A percentile compares a stretch with the other conserved stretches of the same genome.
Conservation (phyloP, 35 echinoderm and acorn worm genomes). For the Heliocidaris erythrogramma region DNA sequence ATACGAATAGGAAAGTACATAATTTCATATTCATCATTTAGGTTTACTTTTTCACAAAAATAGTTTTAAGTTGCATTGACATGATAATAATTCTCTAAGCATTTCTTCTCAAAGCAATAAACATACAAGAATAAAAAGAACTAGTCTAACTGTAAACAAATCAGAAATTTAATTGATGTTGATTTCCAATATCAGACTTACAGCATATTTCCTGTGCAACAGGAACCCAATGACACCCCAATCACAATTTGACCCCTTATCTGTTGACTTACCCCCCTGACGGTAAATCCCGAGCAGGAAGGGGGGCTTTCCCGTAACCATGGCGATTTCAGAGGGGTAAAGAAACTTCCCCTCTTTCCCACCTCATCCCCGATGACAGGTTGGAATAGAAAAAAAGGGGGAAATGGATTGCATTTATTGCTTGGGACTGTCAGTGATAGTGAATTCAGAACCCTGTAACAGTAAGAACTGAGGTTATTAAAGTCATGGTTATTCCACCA, state of each 20-base stretch:
- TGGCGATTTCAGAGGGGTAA: background rate
- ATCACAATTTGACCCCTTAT: constrained; percentile 11
- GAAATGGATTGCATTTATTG: background rate
- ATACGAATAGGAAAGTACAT: background rate
- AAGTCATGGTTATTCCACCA: background rate
- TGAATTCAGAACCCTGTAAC: background rate
- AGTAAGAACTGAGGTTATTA: background rate
- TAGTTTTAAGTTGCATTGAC: background rate
- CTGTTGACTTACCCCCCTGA: background rate
- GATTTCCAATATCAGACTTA: background rate
- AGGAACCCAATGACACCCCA: background rate
- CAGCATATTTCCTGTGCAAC: background rate
- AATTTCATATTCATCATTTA: background rate
- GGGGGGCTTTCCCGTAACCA: background rate
- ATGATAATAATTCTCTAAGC: background rate
- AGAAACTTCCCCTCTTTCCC: background rate
- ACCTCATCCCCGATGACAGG: background rate
- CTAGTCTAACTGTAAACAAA: background rate
- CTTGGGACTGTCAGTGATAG: background rate
- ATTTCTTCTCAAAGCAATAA: background rate
- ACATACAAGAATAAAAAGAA: background rate
- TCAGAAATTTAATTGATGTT: background rate
- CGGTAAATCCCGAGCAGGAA: background rate
- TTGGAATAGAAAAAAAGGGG: background rate
- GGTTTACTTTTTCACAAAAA: background rate